Evolutionary conservation across 2,113 vertebrate species (phyloP).

Genomic region (Cebus imitator): DNA sequence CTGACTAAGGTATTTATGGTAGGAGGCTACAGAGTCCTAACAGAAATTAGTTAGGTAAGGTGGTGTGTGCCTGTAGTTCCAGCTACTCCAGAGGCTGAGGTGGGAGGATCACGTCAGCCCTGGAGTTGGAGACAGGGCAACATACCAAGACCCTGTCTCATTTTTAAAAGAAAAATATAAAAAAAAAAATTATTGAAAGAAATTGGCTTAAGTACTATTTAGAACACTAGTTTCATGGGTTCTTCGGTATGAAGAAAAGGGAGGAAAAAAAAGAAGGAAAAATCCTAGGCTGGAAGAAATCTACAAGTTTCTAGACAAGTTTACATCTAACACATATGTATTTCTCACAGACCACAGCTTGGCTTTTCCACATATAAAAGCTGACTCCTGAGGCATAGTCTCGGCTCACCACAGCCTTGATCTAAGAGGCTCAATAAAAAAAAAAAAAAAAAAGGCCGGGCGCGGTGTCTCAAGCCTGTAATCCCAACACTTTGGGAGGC

Average conservation of each 20-base stretch:
- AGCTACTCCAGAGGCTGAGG: background rate
- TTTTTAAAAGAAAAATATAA: no score
- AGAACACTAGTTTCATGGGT: background rate
- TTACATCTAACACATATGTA: background rate
- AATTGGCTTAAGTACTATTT: slow-evolving; percentile 13
- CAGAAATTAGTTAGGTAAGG: background rate
- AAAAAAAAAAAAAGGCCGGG: no score
- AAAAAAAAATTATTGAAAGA: background rate
- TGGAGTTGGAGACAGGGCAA: background rate
- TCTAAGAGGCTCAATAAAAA: no score
- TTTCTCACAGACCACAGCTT: background rate
- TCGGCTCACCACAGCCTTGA: no score
- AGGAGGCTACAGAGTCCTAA: background rate
- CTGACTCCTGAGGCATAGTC: background rate
- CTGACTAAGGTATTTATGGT: background rate
- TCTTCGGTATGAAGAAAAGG: background rate
- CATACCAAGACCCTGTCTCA: no score
- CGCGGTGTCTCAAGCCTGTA: no score
- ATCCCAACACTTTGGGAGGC: no score
- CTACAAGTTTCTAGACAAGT: background rate
- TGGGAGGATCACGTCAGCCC: background rate
- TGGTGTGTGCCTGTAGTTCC: background rate
- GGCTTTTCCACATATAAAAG: slow-evolving; percentile 2
- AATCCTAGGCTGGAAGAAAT: background rate
- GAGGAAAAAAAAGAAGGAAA: background rate